Evolutionary conservation across 1,140 invertebrate species (phyloP).

Genomic region (Cylas formicarius): DNA sequence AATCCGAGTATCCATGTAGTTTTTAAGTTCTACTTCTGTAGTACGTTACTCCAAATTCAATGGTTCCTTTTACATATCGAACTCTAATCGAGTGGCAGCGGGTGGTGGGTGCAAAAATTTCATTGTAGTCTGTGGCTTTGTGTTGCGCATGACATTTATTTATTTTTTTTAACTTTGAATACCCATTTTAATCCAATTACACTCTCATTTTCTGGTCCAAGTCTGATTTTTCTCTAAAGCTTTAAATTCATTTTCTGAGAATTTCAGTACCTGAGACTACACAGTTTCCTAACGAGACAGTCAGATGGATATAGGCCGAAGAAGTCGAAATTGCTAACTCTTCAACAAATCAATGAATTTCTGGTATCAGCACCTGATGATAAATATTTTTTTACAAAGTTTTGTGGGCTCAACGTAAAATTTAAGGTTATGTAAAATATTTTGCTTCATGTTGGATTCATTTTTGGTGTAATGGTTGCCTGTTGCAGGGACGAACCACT

Average conservation of each 20-base stretch:
- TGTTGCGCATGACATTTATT: no score
- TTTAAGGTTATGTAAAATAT: slow-evolving; percentile 2
- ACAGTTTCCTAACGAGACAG: background rate
- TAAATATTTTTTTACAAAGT: slow-evolving; percentile 9
- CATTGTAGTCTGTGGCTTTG: no score
- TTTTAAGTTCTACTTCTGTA: no score
- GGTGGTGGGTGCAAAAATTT: no score
- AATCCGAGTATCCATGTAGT: no score
- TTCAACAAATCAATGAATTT: slow-evolving; percentile 7
- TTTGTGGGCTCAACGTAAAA: background rate
- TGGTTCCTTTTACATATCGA: no score
- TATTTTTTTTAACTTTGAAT: no score
- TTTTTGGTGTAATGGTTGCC: slow-evolving; percentile 7
- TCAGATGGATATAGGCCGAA: slow-evolving; percentile 5
- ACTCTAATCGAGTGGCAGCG: no score
- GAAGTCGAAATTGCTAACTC: slow-evolving; percentile 6
- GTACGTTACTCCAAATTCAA: no score
- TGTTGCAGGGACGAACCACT: slow-evolving; percentile 3
- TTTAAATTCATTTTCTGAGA: background rate
- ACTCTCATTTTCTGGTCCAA: no score
- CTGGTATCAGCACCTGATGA: slow-evolving; percentile 9
- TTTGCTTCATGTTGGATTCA: slow-evolving; percentile 1
- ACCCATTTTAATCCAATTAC: no score
- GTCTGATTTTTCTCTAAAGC: no score
- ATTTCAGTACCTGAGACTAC: background rate